Conservation (phyloP, 2,888 invertebrate genomes). For the Limnephilus rhombicus region DNA sequence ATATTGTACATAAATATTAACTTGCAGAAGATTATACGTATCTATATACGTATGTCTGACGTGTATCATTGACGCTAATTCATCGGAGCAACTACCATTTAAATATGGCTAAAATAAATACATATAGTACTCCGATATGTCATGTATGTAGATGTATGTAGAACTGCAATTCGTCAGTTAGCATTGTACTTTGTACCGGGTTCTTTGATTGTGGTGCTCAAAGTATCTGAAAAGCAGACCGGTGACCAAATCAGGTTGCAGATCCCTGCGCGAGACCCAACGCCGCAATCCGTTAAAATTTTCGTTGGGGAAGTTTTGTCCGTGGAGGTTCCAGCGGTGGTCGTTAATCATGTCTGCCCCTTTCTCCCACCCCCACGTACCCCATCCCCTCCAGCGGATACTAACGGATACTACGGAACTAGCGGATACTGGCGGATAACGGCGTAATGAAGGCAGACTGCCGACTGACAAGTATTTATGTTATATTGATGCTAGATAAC, state of each 20-base stretch:
- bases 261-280: slow-evolving; percentile 55
- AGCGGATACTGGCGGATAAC: slow-evolving; percentile 56
- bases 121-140: no score
- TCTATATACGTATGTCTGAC: no score
- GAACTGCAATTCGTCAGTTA: slow-evolving; percentile 19
- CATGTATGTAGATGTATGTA: no score
- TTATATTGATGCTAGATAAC: slow-evolving; percentile 62
- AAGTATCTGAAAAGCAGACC: neutral
- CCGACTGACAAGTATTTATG: slow-evolving; percentile 63
- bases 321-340: slow-evolving; percentile 64
- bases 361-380: neutral
- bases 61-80: no score
- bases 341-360: slow-evolving; percentile 66
- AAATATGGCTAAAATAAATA: no score
- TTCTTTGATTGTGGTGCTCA: no score
- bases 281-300: slow-evolving; percentile 67
- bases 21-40: no score
- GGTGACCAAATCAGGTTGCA: neutral
- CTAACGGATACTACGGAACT: slow-evolving; percentile 8
- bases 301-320: slow-evolving; percentile 65
- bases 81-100: no score
- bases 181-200: no score
- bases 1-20: no score
- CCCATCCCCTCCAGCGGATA: neutral
- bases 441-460: slow-evolving; percentile 60